Conservation (phyloP, 2,888 invertebrate genomes). For the Leucoptera coffeella region DNA sequence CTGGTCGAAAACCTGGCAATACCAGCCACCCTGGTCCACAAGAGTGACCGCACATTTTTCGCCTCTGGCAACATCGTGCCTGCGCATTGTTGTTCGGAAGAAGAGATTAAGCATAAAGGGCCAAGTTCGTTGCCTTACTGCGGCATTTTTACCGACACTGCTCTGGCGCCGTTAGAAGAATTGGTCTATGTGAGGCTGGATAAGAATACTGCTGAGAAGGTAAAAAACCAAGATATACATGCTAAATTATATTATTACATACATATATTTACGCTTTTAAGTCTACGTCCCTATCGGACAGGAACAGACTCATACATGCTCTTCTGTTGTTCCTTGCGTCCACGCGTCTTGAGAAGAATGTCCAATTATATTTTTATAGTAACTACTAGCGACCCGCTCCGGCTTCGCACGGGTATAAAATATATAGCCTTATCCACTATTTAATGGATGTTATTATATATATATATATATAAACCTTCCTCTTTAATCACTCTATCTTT, state of each 20-base stretch:
- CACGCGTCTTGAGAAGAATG: too few species aligned
- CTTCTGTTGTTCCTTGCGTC: too few species aligned
- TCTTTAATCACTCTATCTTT: too few species aligned
- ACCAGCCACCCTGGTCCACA: constrained; percentile 26
- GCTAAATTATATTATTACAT: not conserved
- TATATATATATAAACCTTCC: too few species aligned
- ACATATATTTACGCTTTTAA: too few species aligned
- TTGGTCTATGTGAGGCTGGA: constrained; percentile 33
- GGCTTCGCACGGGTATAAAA: too few species aligned
- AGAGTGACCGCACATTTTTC: constrained; percentile 18
- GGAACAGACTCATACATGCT: too few species aligned
- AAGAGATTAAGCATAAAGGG: constrained; percentile 15
- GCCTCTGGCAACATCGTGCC: constrained; percentile 25
- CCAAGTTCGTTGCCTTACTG: constrained; percentile 28
- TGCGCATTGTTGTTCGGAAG: constrained; percentile 28
- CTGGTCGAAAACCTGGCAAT: constrained; percentile 27
- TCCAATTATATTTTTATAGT: too few species aligned
- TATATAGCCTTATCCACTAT: too few species aligned
- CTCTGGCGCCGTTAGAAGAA: constrained; percentile 29
- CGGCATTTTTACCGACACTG: constrained; percentile 28
- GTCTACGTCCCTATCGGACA: too few species aligned
- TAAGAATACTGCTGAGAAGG: constrained; percentile 32
- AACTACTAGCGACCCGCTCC: not conserved
- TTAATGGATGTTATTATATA: too few species aligned
- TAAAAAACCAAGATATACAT: constrained; percentile 7